phyloP scores from a whole-genome alignment of 2,888 invertebrate species.

The Tridacna gigas region DNA sequence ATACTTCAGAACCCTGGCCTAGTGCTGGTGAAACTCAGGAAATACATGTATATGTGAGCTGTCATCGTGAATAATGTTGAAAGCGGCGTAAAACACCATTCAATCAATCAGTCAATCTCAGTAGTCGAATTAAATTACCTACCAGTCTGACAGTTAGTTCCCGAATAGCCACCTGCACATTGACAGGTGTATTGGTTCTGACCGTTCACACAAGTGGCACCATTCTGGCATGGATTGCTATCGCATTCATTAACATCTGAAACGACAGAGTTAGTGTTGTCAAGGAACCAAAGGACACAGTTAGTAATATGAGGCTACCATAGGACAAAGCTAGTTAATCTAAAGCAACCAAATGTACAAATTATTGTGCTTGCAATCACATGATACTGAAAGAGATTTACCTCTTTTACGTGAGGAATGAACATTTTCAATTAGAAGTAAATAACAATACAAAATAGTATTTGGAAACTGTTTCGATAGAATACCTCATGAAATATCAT shows the following conservation, averaged over 20 bases:
- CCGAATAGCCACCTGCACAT: not conserved
- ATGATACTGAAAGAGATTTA: too few relatives aligned
- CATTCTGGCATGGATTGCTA: constrained; percentile 3
- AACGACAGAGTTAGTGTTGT: not conserved
- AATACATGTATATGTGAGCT: too few relatives aligned
- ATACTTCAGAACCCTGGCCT: not conserved
- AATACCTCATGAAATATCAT: too few relatives aligned
- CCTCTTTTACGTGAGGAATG: too few relatives aligned
- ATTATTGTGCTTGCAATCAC: too few relatives aligned
- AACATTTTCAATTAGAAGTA: too few relatives aligned
- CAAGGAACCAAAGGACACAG: not conserved
- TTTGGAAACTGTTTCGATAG: too few relatives aligned
- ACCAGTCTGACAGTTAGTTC: not conserved
- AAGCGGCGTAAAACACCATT: too few relatives aligned
- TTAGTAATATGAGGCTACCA: not conserved
- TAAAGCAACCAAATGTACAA: not conserved
- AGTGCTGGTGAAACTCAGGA: too few relatives aligned
- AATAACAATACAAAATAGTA: too few relatives aligned
- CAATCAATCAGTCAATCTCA: too few relatives aligned
- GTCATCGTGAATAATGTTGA: too few relatives aligned
- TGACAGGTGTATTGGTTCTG: not conserved
- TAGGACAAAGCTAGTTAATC: not conserved
- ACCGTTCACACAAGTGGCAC: not conserved
- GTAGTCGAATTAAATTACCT: not conserved
- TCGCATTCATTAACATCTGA: constrained; percentile 13